Base-by-base conservation (phyloP, 1,140 invertebrate species). In the Piezodorus guildinii region DNA sequence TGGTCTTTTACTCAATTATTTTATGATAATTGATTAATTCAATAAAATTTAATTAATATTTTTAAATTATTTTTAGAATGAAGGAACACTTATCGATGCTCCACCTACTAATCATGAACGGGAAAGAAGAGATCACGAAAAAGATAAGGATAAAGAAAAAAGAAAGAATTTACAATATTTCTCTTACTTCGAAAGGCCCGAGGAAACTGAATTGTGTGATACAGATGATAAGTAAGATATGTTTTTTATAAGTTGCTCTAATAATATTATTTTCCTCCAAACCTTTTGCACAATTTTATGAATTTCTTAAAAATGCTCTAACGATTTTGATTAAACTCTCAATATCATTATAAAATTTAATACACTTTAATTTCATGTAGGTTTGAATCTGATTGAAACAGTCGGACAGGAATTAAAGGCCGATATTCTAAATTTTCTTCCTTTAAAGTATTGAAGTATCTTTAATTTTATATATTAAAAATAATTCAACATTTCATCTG, bases 41-140 rank as follows among this genome's bases (percentile, higher is more conserved):
- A 34, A n/a, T 43, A n/a, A 25, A 45, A 49, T 21, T 45, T 1
- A 46, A 62, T 62, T 62, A 39, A 30, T 8, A 30, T 30, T 61
- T 34, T 45, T 44, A 15, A 39, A 9, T 60, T 19, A 27, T 58
- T 68, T 67, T 5, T 49, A 69, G 68, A 65, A 39, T 44, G 67
- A 64, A 19, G 61, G 60, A 19, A 17, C 65, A 49, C 72, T 77
- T 49, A 72, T 64, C 68, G 76, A 78, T 65, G 72, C 79, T 69
- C 81, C 81, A 46, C 81, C 80, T 17, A 85, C 83, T 21, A 84
- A 80, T 70, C 81, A 83, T 65, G 81, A 82, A 70, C 78, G 81
- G 75, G 76, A 78, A 74, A 74, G 73, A 59, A 62, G n/a, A 16
- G 54, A 60, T n/a, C 16, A 34, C 10, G 52, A 52, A 44, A 60